Base-by-base conservation (phyloP, 2,888 invertebrate species). In the Malthinus flaveolus region DNA sequence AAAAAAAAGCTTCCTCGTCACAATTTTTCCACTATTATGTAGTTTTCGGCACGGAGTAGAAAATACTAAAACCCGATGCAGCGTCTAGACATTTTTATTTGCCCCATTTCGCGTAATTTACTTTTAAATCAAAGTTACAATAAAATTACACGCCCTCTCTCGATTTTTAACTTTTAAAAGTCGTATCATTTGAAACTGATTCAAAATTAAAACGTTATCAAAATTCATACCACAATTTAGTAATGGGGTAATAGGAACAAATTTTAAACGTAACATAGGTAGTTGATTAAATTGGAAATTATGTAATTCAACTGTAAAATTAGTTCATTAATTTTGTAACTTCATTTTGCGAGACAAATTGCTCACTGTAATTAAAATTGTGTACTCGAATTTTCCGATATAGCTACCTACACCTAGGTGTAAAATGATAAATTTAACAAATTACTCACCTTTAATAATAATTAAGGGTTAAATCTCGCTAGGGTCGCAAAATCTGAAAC, bases 231-330 rank as follows among this genome's bases (percentile, higher is more conserved):
- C 15, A 42, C 13, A 15, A 23, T 42, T 23, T 23, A 23, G n/a
- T 42, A 36, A 9, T 9, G 15, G 15, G 8, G n/a, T n/a, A 39
- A 39, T 42, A 42, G n/a, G n/a, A n/a, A n/a, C n/a, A 42, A 42
- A 15, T 42, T 42, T n/a, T 12, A 23, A 15, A 42, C 13, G n/a
- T 42, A 42, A 12, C 15, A 6, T 15, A 13, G 39, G n/a, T n/a
- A 15, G 15, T 23, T 8, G 23, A 13, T n/a, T 23, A 56, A 53
- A 59, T 62, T 55, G 51, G 42, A 61, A 57, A 61, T 55, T 51
- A 53, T 46, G 60, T 52, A 58, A 62, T 60, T 63, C 61, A 53
- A 62, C 59, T 57, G 54, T 58, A 62, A 65, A 62, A 63, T 62
- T 59, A 63, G 42, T 63, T 60, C 63, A 59, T 65, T 66, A 66